A percentile compares a stretch with the other conserved stretches of the same genome.
Evolutionary conservation across 2,113 vertebrate genomes (phyloP).

Genomic region (Gallinago jamesoni): DNA sequence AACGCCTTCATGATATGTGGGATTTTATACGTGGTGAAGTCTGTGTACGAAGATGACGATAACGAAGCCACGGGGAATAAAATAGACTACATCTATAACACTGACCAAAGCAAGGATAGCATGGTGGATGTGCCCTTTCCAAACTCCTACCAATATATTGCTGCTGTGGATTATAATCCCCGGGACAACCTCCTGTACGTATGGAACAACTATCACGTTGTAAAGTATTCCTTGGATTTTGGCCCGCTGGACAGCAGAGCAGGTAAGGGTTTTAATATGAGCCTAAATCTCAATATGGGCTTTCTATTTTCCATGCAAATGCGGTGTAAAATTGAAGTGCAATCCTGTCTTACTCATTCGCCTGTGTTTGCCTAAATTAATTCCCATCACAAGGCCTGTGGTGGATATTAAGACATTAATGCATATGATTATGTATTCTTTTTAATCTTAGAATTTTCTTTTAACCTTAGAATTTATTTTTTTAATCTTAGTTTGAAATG

Average conservation of each 20-base stretch:
- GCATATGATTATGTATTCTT: not conserved
- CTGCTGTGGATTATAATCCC: slow-evolving; percentile 99
- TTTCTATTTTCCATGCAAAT: not conserved
- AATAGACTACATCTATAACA: slow-evolving; percentile 99
- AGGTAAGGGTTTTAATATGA: slow-evolving; percentile 76
- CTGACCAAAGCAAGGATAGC: slow-evolving; percentile 94
- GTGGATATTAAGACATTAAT: not conserved
- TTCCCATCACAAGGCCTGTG: not conserved
- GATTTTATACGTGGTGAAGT: slow-evolving; percentile 95
- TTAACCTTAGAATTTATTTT: not conserved
- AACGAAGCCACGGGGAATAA: slow-evolving; percentile 98
- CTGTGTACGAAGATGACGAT: slow-evolving; percentile 97
- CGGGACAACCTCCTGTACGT: slow-evolving; percentile 97
- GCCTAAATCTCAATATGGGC: not conserved
- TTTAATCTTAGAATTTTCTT: not conserved
- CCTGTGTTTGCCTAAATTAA: not conserved
- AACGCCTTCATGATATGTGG: slow-evolving; percentile 99
- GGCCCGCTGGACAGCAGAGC: slow-evolving; percentile 90
- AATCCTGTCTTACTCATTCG: not conserved
- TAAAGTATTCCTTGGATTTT: slow-evolving; percentile 97
- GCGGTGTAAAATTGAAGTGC: not conserved
- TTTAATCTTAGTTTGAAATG: not conserved
- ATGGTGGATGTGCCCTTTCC: slow-evolving; percentile 95
- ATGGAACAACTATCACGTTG: slow-evolving; percentile 99
- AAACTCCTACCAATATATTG: slow-evolving; percentile 98